Conservation (phyloP, 2,113 vertebrate species). For the Panthera uncia region DNA sequence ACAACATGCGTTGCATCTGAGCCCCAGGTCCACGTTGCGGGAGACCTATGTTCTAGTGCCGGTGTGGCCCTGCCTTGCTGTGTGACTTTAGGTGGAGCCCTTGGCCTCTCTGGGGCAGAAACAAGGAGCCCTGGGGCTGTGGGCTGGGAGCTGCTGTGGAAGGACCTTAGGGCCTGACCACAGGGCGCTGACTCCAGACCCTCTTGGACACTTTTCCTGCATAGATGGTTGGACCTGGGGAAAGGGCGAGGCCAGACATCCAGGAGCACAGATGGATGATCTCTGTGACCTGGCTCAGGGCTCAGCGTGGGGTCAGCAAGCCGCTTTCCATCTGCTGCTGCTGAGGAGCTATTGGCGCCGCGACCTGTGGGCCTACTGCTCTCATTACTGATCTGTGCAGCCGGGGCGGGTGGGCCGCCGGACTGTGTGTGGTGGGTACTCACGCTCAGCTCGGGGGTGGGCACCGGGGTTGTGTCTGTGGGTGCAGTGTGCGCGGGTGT, state of each 20-base stretch:
- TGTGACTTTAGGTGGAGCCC: not conserved
- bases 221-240: not conserved
- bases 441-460: not conserved
- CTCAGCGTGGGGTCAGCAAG: not conserved
- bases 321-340: not conserved
- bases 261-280: not conserved
- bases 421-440: not conserved
- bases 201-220: not conserved
- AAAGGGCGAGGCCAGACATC: not conserved
- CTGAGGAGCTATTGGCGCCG: not conserved
- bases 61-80: not conserved
- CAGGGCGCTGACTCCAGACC: not conserved
- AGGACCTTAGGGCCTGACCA: not conserved
- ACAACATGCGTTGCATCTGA: rapidly evolving
- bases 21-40: not conserved
- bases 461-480: not conserved
- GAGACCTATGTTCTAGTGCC: not conserved
- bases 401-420: not conserved
- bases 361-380: not conserved
- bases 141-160: not conserved
- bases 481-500: not conserved
- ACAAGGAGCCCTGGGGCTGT: not conserved
- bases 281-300: not conserved
- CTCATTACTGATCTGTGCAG: not conserved
- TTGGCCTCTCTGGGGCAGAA: not conserved